Evolutionary conservation across 2,888 invertebrate genomes (phyloP), one percentile per base, ranked within the genome.

Genomic region (Sericinus montela): DNA sequence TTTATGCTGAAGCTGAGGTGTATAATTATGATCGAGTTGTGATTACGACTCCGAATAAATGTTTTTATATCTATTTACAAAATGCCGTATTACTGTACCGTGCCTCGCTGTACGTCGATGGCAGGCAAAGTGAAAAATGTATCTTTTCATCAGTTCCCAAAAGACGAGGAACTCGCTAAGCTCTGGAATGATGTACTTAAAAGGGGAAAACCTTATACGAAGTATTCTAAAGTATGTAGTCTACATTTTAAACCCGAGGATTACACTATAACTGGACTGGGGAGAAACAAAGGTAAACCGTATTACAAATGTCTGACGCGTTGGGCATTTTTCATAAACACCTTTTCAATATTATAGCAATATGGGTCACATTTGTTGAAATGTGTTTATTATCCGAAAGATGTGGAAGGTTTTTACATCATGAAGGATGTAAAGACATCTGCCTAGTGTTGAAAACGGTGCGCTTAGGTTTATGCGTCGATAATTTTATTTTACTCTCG

Each of bases 61-160:
- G 2, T 35, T 44, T 44, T 15, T 19, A 19, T 34, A 34, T 6
- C 29, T 14, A 29, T 5, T 14, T 25, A 5, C 10, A 48, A 73
- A 59, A 89, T 89, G 89, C 87, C 87, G 58, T 89, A 89, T 65
- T 89, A 89, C 60, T 89, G 89, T 59, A 89, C 89, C 9, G 89
- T 89, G 57, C 89, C 89, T 52, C 81, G 81, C 43, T 89, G 89
- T 61, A 89, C 89, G 0, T 89, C 89, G 0, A 82, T 89, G 85
- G 88, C 89, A 59, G 89, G 89, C 13, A 89, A 87, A 65, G 81
- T 80, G 10, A 87, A 88, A 62, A 85, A 89, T 56, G 89, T 89
- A 39, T 86, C 86, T 1, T 89, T 89, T 54, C 89, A 89, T 45
- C 87, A 86, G 53, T 89, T 89, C 59, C 89, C 89, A 0, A 66